phyloP scores from a whole-genome alignment of 2,797 vertebrate species.

The Cephalopachus bancanus region DNA sequence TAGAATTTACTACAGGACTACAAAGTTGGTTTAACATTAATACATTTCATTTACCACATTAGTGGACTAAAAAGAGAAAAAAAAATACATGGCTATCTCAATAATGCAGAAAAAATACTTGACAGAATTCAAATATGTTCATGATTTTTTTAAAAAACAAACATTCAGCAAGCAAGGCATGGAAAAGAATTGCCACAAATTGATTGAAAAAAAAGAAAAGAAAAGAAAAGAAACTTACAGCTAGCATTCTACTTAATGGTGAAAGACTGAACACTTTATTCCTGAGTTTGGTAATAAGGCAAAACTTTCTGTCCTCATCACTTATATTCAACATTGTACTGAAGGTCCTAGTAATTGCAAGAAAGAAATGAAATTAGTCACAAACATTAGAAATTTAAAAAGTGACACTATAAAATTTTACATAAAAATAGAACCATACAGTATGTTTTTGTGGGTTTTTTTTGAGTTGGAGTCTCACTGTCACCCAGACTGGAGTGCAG shows the following conservation, averaged over 20 bases:
- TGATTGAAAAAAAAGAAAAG: background rate
- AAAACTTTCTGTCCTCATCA: background rate
- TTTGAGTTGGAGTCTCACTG: too few species aligned
- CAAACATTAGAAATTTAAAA: background rate
- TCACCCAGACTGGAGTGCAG: too few species aligned
- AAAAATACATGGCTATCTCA: background rate
- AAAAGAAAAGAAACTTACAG: background rate
- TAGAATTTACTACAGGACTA: background rate
- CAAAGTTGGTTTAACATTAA: background rate
- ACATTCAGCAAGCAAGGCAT: background rate
- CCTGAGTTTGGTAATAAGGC: background rate
- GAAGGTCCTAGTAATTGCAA: background rate
- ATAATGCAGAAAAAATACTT: background rate
- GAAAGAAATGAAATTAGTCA: background rate
- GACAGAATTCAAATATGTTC: background rate
- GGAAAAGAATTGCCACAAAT: background rate
- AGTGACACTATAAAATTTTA: background rate
- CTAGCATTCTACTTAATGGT: background rate
- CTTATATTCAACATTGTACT: background rate
- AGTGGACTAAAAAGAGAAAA: background rate
- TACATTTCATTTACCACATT: background rate
- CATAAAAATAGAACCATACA: background rate
- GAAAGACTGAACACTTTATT: background rate
- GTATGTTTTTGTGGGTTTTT: background rate
- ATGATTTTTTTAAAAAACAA: background rate